phyloP scores from a whole-genome alignment of 2,888 invertebrate species.

The Thumatha senex region DNA sequence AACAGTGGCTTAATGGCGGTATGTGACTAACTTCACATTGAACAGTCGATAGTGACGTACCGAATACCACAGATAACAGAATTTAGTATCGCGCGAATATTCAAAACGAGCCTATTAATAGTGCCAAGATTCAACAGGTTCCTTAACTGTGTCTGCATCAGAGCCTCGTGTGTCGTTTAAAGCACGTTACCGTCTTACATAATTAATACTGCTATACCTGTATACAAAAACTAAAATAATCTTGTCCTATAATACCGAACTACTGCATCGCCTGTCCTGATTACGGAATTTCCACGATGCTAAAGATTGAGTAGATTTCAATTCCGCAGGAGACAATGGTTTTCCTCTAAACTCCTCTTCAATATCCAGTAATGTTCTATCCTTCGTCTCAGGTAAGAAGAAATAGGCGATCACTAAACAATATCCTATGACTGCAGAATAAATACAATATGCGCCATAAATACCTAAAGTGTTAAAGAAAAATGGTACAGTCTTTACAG shows the following conservation, averaged over 20 bases:
- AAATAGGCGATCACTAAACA: constrained; percentile 52
- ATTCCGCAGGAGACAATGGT: constrained; percentile 47
- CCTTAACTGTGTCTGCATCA: background rate
- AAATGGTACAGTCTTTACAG: constrained; percentile 55
- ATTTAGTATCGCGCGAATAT: constrained; percentile 11
- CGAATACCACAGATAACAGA: constrained; percentile 20
- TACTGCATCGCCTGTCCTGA: constrained; percentile 49
- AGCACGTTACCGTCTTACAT: too few relatives aligned
- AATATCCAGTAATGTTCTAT: constrained; percentile 63
- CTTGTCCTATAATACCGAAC: constrained; percentile 37
- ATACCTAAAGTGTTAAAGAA: constrained; percentile 52
- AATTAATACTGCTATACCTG: too few relatives aligned
- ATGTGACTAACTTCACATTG: constrained; percentile 21
- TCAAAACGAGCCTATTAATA: background rate
- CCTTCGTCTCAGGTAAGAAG: constrained; percentile 64
- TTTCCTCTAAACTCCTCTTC: constrained; percentile 62
- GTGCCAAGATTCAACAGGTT: background rate
- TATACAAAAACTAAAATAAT: too few relatives aligned
- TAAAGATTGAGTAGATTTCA: constrained; percentile 53
- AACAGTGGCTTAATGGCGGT: constrained; percentile 13
- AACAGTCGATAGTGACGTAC: constrained; percentile 13
- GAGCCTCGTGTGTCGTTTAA: too few relatives aligned
- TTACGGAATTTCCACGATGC: constrained; percentile 45
- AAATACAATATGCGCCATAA: constrained; percentile 56
- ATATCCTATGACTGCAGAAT: constrained; percentile 52